Base-by-base conservation (phyloP, 2,113 vertebrate species). In the Dasyornis broadbenti region DNA sequence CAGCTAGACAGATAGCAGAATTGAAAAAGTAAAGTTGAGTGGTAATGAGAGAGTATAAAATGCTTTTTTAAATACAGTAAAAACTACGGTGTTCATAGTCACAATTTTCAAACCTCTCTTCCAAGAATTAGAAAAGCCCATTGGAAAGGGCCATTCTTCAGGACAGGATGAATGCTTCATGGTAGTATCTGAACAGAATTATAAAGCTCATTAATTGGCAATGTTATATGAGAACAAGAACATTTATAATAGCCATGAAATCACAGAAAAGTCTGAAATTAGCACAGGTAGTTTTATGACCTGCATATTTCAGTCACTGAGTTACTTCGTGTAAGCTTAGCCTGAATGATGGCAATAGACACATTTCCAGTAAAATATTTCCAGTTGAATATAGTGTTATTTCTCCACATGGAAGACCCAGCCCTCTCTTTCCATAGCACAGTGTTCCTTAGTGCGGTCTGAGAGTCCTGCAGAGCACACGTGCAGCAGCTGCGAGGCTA, bases 391-490 rank as follows among this genome's bases (percentile, higher is more conserved):
- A 44, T 30, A 65, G 82, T 19, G 75, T 66, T 91, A 90, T 96
- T 97, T 97, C 92, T 52, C 94, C 56, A 66, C 28, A 91, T 66
- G 59, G 82, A 95, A 89, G 91, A 77, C 93, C 42, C 87, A 92
- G 76, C 95, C 92, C 86, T 94, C 68, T 95, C 92, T 96, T 97
- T 97, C 96, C 96, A 96, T 70, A 97, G 91, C 96, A 97, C 59
- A 66, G 60, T 96, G 96, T 96, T 96, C 96, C 86, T 92, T 89
- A 93, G 78, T 18, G 33, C 5, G 64, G 80, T 88, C 86, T 89
- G 71, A 86, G 69, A 89, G 89, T 52, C 56, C 78, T 95, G 10
- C 16, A 3, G 77, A 4, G 9, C 80, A 81, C 95, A 96, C 72
- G 82, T 95, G 95, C 89, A 90, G 86, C 94, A 94, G 96, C 94